These are phyloP conservation scores for Globodera ellingtonae DNA, from an alignment of 1,140 invertebrate species.

Conservation along the genomic window DNA sequence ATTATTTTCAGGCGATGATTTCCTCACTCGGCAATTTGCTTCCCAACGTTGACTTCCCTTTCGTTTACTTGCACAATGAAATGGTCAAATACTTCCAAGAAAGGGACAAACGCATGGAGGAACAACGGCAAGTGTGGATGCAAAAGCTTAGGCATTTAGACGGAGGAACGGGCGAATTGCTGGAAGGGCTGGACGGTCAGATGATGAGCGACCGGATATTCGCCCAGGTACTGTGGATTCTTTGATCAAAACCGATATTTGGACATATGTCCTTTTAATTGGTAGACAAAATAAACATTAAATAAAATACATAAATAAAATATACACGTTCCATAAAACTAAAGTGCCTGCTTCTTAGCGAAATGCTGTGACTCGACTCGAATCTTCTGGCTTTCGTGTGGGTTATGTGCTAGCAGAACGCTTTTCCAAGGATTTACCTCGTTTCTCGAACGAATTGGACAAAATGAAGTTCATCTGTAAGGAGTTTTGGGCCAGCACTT, in stretches of 20 bases:
- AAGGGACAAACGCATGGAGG: conserved; percentile 40
- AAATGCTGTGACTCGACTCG: conserved; percentile 61
- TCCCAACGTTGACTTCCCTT: conserved; percentile 49
- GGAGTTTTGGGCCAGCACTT: conserved; percentile 93
- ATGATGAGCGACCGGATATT: conserved; percentile 51
- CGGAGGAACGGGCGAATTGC: conserved; percentile 4
- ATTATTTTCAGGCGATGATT: conserved; percentile 2
- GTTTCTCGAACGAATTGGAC: conserved; percentile 96
- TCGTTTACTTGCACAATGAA: conserved; percentile 59
- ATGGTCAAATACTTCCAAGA: conserved; percentile 59
- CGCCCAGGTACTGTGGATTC: conserved; percentile 46
- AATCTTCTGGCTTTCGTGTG: conserved; percentile 58
- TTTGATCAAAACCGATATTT: neutral
- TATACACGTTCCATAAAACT: neutral
- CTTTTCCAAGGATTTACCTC: conserved; percentile 80
- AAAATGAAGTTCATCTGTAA: conserved; percentile 99
- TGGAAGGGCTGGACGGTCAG: conserved; percentile 34
- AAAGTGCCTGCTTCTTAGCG: conserved; percentile 41
- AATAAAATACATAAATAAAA: neutral
- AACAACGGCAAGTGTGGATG: conserved; percentile 40
- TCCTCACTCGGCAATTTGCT: neutral
- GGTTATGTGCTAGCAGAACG: conserved; percentile 56
- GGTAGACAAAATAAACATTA: no score
- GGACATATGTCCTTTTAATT: conserved; percentile 9
- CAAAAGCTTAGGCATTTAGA: conserved; percentile 34